Evolutionary conservation across 2,797 vertebrate genomes (phyloP).

Genomic region (Corythornis leucogaster): DNA sequence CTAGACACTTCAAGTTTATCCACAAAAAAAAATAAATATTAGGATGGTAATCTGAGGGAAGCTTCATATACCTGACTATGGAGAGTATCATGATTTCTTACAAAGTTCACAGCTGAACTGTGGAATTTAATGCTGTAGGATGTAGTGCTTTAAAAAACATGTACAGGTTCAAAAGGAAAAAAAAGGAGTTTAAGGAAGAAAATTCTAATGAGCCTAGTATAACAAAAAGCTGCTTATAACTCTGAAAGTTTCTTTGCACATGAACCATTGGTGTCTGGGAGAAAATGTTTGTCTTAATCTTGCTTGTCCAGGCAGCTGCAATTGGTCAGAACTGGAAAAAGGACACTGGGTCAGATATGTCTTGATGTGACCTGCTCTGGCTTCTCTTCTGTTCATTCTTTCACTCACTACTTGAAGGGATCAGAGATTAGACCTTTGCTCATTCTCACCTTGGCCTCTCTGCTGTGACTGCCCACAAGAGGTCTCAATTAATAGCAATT

Average conservation of each 20-base stretch:
- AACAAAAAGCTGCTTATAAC: not conserved
- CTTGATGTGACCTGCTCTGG: not conserved
- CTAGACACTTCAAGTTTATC: not conserved
- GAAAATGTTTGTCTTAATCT: not conserved
- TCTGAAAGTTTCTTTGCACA: not conserved
- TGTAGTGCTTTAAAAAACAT: accelerated
- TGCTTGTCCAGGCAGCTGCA: not conserved
- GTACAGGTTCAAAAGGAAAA: not conserved
- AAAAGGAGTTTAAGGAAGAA: not conserved
- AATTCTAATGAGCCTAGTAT: not conserved
- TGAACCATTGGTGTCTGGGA: accelerated
- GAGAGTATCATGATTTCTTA: not conserved
- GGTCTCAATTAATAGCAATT: conserved; percentile 25
- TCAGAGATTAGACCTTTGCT: conserved; percentile 6
- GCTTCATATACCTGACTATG: not conserved
- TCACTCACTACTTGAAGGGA: not conserved
- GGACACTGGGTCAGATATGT: not conserved
- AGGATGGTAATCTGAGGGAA: not conserved
- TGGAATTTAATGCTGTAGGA: not conserved
- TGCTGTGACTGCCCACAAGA: not conserved
- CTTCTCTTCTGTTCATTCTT: not conserved
- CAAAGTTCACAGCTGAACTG: not conserved
- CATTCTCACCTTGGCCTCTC: not conserved
- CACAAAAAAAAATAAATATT: not conserved
- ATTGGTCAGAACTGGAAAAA: accelerated